Conservation (phyloP, 2,797 vertebrate genomes). For the Falco biarmicus region DNA sequence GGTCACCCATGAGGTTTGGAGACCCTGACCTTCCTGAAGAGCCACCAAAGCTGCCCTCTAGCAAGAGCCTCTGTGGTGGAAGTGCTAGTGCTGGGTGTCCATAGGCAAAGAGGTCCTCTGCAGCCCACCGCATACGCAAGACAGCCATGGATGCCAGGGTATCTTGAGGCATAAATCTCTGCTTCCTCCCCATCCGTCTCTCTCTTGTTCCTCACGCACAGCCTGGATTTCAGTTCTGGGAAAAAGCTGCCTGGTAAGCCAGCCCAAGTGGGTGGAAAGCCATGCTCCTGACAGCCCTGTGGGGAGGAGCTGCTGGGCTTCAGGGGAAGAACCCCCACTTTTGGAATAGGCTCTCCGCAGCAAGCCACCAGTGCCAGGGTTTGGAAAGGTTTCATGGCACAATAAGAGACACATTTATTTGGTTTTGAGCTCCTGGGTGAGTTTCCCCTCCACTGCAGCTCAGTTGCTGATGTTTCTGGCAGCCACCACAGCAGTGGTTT, state of each 20-base stretch:
- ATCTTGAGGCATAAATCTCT: rapidly evolving
- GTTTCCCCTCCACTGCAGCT: neutral
- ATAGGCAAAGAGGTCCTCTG: neutral
- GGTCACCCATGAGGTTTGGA: neutral
- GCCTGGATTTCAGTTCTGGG: neutral
- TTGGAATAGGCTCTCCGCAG: slow-evolving; percentile 7
- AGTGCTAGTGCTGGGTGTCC: neutral
- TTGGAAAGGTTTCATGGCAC: slow-evolving; percentile 1
- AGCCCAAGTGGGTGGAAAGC: neutral
- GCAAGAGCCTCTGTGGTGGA: neutral
- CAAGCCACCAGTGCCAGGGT: neutral
- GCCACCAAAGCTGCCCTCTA: neutral
- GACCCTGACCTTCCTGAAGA: neutral
- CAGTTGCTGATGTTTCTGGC: neutral
- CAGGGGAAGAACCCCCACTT: neutral
- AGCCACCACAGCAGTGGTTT: slow-evolving; percentile 1
- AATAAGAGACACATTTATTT: slow-evolving; percentile 4
- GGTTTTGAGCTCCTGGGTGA: slow-evolving; percentile 23
- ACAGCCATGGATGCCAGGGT: no score
- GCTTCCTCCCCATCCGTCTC: neutral
- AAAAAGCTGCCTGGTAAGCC: neutral
- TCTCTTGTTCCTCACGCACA: rapidly evolving
- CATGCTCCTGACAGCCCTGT: neutral
- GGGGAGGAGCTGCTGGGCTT: neutral
- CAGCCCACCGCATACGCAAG: neutral